Conservation (phyloP, 1,140 invertebrate genomes). For the Listronotus oregonensis region DNA sequence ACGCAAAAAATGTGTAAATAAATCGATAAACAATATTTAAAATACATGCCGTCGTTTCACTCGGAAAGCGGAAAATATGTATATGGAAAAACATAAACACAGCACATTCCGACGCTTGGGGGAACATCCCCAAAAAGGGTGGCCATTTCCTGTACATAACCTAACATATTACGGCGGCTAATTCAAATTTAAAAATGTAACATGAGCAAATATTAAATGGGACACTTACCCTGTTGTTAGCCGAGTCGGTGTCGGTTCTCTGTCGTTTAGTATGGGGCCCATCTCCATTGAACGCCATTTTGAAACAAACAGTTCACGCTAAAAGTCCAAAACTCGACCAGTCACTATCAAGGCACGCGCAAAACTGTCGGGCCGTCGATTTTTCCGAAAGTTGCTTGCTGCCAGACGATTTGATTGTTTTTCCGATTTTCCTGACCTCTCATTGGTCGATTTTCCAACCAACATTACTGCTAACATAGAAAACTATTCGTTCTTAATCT, state of each 20-base stretch:
- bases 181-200: neutral
- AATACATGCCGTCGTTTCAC: too few species aligned
- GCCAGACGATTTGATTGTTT: slow-evolving; percentile 9
- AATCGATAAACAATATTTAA: too few species aligned
- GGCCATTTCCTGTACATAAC: slow-evolving; percentile 15
- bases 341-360: slow-evolving; percentile 46
- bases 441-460: neutral
- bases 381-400: slow-evolving; percentile 17
- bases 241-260: slow-evolving; percentile 56
- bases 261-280: slow-evolving; percentile 59
- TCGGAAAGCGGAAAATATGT: neutral
- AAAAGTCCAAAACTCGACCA: slow-evolving; percentile 44
- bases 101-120: neutral
- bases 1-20: too few species aligned
- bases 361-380: slow-evolving; percentile 40
- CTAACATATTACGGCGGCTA: slow-evolving; percentile 18
- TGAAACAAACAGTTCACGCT: slow-evolving; percentile 49
- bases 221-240: slow-evolving; percentile 58
- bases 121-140: slow-evolving; percentile 7
- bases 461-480: too few species aligned
- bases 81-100: slow-evolving; percentile 15
- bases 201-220: neutral
- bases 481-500: too few species aligned
- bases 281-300: slow-evolving; percentile 62
- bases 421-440: slow-evolving; percentile 6